A percentile compares a stretch with the other conserved stretches of the same genome.
Evolutionary conservation across 2,797 vertebrate genomes (phyloP).

Genomic region (Microcaecilia unicolor): DNA sequence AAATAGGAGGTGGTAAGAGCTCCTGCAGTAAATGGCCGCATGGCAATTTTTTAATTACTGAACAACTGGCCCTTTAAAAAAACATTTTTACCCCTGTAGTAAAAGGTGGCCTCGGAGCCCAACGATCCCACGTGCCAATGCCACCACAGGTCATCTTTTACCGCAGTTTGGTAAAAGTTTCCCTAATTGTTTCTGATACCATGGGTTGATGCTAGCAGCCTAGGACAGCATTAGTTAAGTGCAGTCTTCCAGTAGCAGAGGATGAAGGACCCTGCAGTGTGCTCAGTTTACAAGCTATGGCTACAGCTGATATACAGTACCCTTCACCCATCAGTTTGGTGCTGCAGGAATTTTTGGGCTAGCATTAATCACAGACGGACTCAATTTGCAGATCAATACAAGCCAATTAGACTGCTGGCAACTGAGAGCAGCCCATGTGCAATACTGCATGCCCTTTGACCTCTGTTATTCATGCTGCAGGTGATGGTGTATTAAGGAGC

Average conservation of each 20-base stretch:
- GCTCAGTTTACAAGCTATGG: slow-evolving; percentile 26
- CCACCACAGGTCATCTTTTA: no score
- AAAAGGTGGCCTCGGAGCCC: no score
- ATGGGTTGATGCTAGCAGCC: slow-evolving; percentile 16
- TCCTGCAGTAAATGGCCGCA: no score
- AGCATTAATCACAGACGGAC: slow-evolving; percentile 49
- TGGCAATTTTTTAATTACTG: no score
- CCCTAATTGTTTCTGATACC: slow-evolving; percentile 18
- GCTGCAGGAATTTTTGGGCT: slow-evolving; percentile 13
- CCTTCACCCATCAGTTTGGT: slow-evolving; percentile 36
- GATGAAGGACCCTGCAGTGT: slow-evolving; percentile 19
- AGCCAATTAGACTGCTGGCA: slow-evolving; percentile 52
- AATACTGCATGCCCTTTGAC: slow-evolving; percentile 31
- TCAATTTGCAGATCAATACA: slow-evolving; percentile 47
- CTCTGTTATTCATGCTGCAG: slow-evolving; percentile 25
- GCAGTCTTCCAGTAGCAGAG: slow-evolving; percentile 16
- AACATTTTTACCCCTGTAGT: no score
- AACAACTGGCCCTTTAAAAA: no score
- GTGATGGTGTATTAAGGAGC: slow-evolving; percentile 8
- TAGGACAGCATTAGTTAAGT: slow-evolving; percentile 35
- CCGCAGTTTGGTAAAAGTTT: no score
- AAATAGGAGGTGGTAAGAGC: no score
- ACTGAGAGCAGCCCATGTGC: slow-evolving; percentile 22
- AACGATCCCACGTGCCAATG: no score
- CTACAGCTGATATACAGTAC: slow-evolving; percentile 16